Evolutionary conservation across 2,113 vertebrate species (phyloP), one percentile per base, ranked within the genome.

Genomic region (Tylochromis polylepis): DNA sequence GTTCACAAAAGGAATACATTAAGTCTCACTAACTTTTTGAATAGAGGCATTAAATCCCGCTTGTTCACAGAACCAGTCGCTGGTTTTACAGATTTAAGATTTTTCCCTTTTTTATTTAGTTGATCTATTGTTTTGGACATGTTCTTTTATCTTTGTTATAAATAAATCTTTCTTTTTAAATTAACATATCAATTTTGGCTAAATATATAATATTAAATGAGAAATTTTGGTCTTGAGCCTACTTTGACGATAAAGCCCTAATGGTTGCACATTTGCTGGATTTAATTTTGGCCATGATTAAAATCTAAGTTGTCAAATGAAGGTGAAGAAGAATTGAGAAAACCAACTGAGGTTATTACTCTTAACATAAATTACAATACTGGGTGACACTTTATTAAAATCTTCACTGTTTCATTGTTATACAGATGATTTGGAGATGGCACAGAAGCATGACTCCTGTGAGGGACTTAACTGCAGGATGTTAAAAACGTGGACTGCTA

Each of bases 1-100:
- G 55, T 72, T 84, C 78, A 36, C 67, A 57, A 82, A 85, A 58
- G 20, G 41, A 90, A 85, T 46, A 51, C 24, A 82, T 77, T 87
- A 53, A 80, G 34, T 7, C 53, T 34, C 59, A 7, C 3, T 31
- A 38, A 14, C 9, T 70, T 70, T 36, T n/a, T 27, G 29, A 49
- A 82, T 18, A 12, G 11, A 62, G 53, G 4, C 49, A 57, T 84
- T 78, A 36, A 11, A 3, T 9, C 22, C 29, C 7, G 18, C 43
- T 84, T 29, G 24, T 84, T 8, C 58, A 31, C 57, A 3, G 11
- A 51, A 53, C 58, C 11, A 51, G 14, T 49, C 5, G 14, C 65
- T 67, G 51, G 22, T 59, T 6, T 60, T 60, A 3, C 5, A 36
- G 12, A 49, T 31, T 38, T 43, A 16, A 78, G 36, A 38, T 12